Base-by-base conservation (phyloP, 1,140 invertebrate genomes). In the Atta texana region DNA sequence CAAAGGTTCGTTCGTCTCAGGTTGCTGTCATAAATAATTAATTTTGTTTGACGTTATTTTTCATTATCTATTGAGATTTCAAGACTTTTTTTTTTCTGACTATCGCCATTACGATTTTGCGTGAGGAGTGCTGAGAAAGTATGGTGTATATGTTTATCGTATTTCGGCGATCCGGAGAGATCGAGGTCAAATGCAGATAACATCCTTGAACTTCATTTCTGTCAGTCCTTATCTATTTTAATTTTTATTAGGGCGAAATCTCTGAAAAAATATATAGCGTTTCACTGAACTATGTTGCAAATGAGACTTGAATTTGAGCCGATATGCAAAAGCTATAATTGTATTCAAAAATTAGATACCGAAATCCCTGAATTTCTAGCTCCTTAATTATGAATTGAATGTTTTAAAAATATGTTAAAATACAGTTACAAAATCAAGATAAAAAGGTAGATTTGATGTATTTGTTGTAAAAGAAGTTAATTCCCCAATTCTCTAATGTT, bases 1-100 rank as follows among this genome's bases (percentile, higher is more conserved):
- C 69, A 76, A 87, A 85, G 51, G 14, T 53, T 78, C 85, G 72
- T 16, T 39, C 63, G 10, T 18, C 14, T 63, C 44, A 31, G 44
- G 18, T 31, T 39, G 6, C 21, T 2, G n/a, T 55, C 44, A 8
- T 16, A 87, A 74, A 89, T 57, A 77, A 57, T 55, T 44, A 57
- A 44, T 55, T 34, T 68, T 7, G n/a, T 28, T 24, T 80, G 53
- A 86, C 76, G 39, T 69, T 49, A 57, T 21, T 7, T 49, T 3
- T 0, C 5, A 12, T 1, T 81, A 6, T 55, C 44, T 28, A 16
- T 3, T 16, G 21, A 44, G 18, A 81, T 75, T 84, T 51, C 39
- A n/a, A 28, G 10, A 10, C 14, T 21, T 8, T 31, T 0, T 75
- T 71, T 55, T 61, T 63, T 66, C 2, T 12, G 14, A 18, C 6